Conservation (phyloP, 2,888 invertebrate genomes). For the Crioceris asparagi region DNA sequence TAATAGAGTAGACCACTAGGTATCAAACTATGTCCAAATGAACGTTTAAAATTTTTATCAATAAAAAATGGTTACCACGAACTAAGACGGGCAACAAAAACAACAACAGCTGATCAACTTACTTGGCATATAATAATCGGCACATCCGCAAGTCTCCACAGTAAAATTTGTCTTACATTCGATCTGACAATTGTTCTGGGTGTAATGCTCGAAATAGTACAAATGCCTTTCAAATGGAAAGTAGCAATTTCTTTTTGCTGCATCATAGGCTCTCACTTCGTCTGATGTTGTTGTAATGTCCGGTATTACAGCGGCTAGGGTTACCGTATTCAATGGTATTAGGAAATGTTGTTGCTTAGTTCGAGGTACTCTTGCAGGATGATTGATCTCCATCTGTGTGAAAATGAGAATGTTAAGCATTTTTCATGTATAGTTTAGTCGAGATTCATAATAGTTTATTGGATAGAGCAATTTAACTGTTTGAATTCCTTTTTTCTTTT, state of each 20-base stretch:
- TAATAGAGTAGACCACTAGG: no score
- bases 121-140: constrained; percentile 54
- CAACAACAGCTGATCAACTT: constrained; percentile 21
- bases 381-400: background rate
- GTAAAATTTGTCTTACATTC: constrained; percentile 61
- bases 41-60: no score
- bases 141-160: constrained; percentile 31
- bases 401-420: no score
- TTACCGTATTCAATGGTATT: constrained; percentile 55
- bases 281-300: constrained; percentile 61
- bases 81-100: no score
- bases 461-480: no score
- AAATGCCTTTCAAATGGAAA: constrained; percentile 53
- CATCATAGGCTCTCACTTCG: constrained; percentile 50
- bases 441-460: no score
- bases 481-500: no score
- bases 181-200: constrained; percentile 58
- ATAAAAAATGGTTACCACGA: no score
- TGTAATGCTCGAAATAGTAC: constrained; percentile 53
- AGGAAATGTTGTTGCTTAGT: no score
- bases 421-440: no score
- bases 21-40: no score
- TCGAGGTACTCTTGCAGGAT: background rate
- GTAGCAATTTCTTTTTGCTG: constrained; percentile 51
- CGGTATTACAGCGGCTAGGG: constrained; percentile 57